A percentile compares a stretch with the other conserved stretches of the same genome.
These are phyloP conservation scores for Artibeus jamaicensis DNA, from an alignment of 2,797 vertebrate species.

Conservation along the genomic window DNA sequence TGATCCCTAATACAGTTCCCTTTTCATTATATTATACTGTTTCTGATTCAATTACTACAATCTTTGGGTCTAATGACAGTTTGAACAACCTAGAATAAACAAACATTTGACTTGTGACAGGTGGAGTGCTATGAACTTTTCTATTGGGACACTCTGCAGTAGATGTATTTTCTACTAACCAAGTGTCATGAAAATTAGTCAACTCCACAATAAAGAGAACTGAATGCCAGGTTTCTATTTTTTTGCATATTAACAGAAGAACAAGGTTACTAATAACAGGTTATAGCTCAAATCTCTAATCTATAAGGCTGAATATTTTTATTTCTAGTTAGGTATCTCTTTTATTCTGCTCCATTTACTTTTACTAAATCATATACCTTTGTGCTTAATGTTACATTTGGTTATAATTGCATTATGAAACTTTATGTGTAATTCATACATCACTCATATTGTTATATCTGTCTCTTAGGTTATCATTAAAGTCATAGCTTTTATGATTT, in stretches of 20 bases:
- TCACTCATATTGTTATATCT: not conserved
- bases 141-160: not conserved
- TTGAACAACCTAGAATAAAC: not conserved
- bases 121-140: not conserved
- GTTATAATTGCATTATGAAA: constrained; percentile 9
- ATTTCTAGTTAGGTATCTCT: constrained; percentile 56
- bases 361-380: constrained; percentile 32
- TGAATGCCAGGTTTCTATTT: not conserved
- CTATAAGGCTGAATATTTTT: constrained; percentile 32
- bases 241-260: constrained; percentile 35
- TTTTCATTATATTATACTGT: not conserved
- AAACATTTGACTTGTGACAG: not conserved
- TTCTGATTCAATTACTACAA: not conserved
- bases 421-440: not conserved
- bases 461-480: constrained; percentile 14
- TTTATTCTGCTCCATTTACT: not conserved
- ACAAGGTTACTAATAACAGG: constrained; percentile 49
- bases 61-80: not conserved
- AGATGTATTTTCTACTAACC: not conserved
- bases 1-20: not conserved
- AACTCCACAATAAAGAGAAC: not conserved
- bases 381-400: constrained; percentile 30
- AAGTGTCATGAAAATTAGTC: constrained; percentile 33
- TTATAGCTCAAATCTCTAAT: constrained; percentile 51
- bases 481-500: not conserved